Base-by-base conservation (phyloP, 2,113 vertebrate genomes). In the Sinocyclocheilus anshuiensis region DNA sequence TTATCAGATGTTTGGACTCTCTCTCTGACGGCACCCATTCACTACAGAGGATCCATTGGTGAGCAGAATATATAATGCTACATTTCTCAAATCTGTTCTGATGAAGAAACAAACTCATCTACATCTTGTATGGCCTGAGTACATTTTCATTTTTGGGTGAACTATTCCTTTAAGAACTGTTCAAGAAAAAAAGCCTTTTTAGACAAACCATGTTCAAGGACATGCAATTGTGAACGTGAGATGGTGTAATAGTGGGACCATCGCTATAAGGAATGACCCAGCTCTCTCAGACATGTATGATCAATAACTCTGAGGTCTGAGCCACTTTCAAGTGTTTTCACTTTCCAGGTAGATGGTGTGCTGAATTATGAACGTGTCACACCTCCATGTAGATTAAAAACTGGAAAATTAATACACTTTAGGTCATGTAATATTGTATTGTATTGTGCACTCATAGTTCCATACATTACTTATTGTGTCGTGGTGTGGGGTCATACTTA, bases 321-420 rank as follows among this genome's bases (percentile, higher is more conserved):
- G 24, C 13, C 36, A 48, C 7, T 84, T 81, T 84, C 24, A 63
- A 78, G 77, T 42, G 4, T 75, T 67, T 59, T 72, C 42, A 36
- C 75, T 57, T 84, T 74, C 82, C 71, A 84, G 55, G 63, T 69
- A 82, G 63, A 84, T 42, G 18, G 12, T n/a, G 33, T 10, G 39
- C 55, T 85, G 42, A 82, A 81, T 84, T 81, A 76, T 85, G 29
- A 77, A 75, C 1, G 20, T 77, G 69, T 76, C 86, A n/a, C 11
- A n/a, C n/a, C 65, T 59, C 67, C 33, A 26, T 53, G 77, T 57
- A 55, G 77, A 88, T 77, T 88, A 82, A 85, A 88, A 81, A 36
- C 26, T 61, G 48, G 61, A 76, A 81, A 63, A 84, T 82, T 22
- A n/a, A 82, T 79, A 55, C 33, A 79, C 45, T 79, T 33, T 48